Percentiles rank a stretch among this genome's conserved stretches.
phyloP scores from a whole-genome alignment of 1,140 invertebrate genomes.

The Rhagoletis pomonella region DNA sequence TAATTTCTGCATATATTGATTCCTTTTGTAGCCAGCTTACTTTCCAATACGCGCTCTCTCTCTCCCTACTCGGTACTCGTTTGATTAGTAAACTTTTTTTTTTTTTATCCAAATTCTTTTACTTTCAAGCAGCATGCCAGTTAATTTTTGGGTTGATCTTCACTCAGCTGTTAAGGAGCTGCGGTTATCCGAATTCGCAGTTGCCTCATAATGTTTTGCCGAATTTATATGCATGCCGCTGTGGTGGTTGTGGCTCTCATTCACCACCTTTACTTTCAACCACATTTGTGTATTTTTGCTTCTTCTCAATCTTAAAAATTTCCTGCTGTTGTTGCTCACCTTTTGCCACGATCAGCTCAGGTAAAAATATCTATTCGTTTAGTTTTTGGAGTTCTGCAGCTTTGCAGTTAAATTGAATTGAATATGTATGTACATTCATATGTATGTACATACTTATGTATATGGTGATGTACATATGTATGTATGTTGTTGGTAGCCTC shows the following conservation, averaged over 20 bases:
- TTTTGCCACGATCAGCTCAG: not conserved
- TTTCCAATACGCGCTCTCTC: no score
- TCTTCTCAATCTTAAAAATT: not conserved
- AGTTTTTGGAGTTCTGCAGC: not conserved
- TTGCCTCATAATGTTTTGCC: not conserved
- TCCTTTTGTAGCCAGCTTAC: no score
- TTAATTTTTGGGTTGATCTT: not conserved
- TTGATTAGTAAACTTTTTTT: no score
- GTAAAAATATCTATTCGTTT: not conserved
- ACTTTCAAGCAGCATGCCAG: no score
- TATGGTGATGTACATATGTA: no score
- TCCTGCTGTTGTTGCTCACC: not conserved
- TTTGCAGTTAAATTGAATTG: not conserved
- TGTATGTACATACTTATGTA: no score
- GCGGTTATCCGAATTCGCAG: not conserved
- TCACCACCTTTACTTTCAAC: not conserved
- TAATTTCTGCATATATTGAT: no score
- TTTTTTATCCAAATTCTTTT: no score
- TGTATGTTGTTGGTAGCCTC: no score
- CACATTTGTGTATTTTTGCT: not conserved
- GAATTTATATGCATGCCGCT: not conserved
- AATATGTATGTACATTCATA: no score
- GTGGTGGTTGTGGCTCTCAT: not conserved
- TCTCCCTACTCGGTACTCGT: no score
- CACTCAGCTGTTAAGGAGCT: slow-evolving; percentile 4